A percentile compares a stretch with the other conserved stretches of the same genome.
phyloP scores from a whole-genome alignment of 2,797 vertebrate genomes.

The Malurus leucopterus region DNA sequence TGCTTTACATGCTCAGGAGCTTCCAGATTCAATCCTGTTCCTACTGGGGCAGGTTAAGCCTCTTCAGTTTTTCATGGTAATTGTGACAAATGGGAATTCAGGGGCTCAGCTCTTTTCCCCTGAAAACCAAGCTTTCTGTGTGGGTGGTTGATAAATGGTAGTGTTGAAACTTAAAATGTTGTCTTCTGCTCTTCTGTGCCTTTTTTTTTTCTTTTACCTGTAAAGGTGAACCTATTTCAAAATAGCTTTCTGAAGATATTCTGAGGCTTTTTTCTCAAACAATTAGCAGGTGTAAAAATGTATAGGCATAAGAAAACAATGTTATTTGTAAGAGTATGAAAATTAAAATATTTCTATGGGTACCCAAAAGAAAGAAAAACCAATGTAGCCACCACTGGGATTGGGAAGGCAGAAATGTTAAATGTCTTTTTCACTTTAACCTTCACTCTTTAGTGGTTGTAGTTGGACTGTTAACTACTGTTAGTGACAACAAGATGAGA shows the following conservation, averaged over 20 bases:
- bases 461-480: not conserved
- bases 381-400: not conserved
- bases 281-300: not conserved
- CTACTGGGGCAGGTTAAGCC: not conserved
- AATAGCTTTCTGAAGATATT: not conserved
- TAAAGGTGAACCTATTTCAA: not conserved
- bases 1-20: not conserved
- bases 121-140: not conserved
- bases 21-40: not conserved
- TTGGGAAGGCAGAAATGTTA: not conserved
- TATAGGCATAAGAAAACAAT: not conserved
- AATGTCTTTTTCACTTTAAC: not conserved
- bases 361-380: not conserved
- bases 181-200: not conserved
- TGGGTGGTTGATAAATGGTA: slow-evolving; percentile 9
- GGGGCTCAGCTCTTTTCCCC: not conserved
- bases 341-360: not conserved
- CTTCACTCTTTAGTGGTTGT: not conserved
- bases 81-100: slow-evolving; percentile 31
- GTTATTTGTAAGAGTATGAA: not conserved
- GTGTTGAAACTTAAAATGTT: not conserved
- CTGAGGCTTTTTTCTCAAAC: not conserved
- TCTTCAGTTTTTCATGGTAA: not conserved
- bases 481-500: not conserved
- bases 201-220: not conserved